Evolutionary conservation across 2,888 invertebrate genomes (phyloP).

Genomic region (Eilema depressum): DNA sequence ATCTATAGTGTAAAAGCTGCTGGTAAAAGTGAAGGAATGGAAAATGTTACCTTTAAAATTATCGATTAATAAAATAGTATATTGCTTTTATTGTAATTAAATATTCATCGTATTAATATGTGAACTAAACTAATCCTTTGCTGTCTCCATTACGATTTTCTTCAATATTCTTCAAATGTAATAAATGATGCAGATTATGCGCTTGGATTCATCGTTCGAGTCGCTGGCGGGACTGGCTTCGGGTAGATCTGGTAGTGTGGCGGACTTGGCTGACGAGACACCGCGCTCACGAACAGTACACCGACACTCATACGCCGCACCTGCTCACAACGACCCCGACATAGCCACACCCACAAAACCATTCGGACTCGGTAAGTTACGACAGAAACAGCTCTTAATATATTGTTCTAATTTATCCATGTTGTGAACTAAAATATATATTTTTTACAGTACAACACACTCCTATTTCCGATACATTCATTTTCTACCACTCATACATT

Average conservation of each 20-base stretch:
- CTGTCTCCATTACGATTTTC: background rate
- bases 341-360: constrained; percentile 90
- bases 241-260: constrained; percentile 94
- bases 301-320: constrained; percentile 88
- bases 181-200: constrained; percentile 89
- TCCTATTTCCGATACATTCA: constrained; percentile 66
- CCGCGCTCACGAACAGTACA: constrained; percentile 67
- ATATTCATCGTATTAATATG: background rate
- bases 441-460: constrained; percentile 61
- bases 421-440: constrained; percentile 48
- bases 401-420: constrained; percentile 19
- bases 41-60: background rate
- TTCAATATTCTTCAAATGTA: background rate
- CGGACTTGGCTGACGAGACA: constrained; percentile 91
- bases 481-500: constrained; percentile 61
- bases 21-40: no score
- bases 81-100: background rate
- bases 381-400: background rate
- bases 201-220: constrained; percentile 93
- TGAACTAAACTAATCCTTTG: background rate
- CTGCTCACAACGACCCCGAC: constrained; percentile 83
- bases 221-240: constrained; percentile 89
- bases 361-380: constrained; percentile 93
- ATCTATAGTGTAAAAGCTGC: background rate
- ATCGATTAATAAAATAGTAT: background rate